A percentile compares a stretch with the other conserved stretches of the same genome.
phyloP scores from a whole-genome alignment of 1,140 invertebrate genomes.

The Planococcus citri region DNA sequence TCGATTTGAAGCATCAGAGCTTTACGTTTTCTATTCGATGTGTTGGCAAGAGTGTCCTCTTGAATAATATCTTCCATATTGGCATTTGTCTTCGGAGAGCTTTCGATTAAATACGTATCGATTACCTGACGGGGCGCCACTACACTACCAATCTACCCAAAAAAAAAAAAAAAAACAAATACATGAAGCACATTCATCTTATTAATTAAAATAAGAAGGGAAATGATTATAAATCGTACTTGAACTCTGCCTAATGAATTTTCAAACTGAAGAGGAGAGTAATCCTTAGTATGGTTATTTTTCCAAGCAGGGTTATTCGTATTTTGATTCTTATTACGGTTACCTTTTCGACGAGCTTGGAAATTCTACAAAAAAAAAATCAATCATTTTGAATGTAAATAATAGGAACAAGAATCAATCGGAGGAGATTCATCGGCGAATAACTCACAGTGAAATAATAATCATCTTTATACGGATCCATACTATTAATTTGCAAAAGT shows the following conservation, averaged over 20 bases:
- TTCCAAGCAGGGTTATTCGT: neutral
- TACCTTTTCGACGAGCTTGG: constrained; percentile 10
- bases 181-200: neutral
- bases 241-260: constrained; percentile 29
- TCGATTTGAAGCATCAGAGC: constrained; percentile 6
- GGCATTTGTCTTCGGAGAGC: neutral
- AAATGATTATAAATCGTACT: constrained; percentile 24
- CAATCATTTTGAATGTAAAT: neutral
- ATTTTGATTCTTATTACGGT: constrained; percentile 9
- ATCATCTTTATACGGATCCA: constrained; percentile 24
- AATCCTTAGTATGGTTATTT: constrained; percentile 23
- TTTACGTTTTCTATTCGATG: constrained; percentile 2
- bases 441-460: constrained; percentile 24
- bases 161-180: neutral
- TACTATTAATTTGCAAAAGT: constrained; percentile 23
- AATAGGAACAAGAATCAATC: too few species aligned
- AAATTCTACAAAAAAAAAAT: neutral
- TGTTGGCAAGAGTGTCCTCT: neutral
- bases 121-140: constrained; percentile 24
- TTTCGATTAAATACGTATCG: constrained; percentile 21
- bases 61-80: neutral
- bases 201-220: neutral
- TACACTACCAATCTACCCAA: constrained; percentile 24
- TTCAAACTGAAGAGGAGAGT: constrained; percentile 29
- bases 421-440: too few species aligned